Percentiles rank a stretch among this genome's conserved stretches.
Conservation (phyloP, 2,797 vertebrate genomes). For the Myiotriccus ornatus region DNA sequence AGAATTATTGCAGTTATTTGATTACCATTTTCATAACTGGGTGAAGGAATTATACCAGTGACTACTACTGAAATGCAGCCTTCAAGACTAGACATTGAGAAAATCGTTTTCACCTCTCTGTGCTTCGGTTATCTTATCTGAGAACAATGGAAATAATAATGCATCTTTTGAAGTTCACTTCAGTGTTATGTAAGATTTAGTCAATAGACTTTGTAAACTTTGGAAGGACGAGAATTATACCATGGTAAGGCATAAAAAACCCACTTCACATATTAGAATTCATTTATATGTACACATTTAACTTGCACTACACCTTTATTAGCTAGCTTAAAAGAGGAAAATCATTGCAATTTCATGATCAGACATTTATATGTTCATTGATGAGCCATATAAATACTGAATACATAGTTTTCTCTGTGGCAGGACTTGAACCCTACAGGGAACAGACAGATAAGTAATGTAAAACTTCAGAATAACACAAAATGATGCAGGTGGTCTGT, state of each 20-base stretch:
- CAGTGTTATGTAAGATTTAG: background rate
- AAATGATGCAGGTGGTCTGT: background rate
- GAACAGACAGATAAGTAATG: background rate
- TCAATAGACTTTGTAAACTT: background rate
- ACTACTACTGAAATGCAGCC: background rate
- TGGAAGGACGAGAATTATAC: background rate
- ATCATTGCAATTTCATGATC: background rate
- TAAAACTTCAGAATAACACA: background rate
- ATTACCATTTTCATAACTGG: background rate
- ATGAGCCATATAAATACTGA: background rate
- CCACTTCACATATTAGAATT: background rate
- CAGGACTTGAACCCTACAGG: background rate
- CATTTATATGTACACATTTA: background rate
- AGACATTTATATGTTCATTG: background rate
- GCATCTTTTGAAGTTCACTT: background rate
- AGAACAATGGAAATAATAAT: background rate
- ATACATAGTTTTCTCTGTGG: background rate
- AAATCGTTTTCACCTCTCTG: background rate
- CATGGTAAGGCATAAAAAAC: background rate
- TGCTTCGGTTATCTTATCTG: background rate
- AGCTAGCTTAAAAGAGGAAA: background rate
- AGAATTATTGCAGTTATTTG: background rate
- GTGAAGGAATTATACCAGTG: background rate
- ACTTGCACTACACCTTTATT: background rate
- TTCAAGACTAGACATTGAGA: background rate